phyloP scores from a whole-genome alignment of 2,888 invertebrate genomes.

The Graphium colonna region DNA sequence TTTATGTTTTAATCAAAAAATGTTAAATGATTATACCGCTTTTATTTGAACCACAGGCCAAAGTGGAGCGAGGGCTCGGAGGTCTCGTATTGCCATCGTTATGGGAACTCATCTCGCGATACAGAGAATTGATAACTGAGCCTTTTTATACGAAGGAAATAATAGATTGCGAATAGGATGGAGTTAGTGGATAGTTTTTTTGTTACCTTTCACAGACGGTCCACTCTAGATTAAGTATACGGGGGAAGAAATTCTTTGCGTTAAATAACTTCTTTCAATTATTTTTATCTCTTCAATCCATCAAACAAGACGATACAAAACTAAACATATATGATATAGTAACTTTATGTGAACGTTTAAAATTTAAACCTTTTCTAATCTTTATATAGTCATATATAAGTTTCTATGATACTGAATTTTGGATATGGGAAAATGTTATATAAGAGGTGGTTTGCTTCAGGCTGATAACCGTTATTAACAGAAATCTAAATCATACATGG shows the following conservation, averaged over 20 bases:
- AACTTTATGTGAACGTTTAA: too few species aligned
- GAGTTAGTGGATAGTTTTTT: conserved; percentile 30
- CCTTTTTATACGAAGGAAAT: conserved; percentile 55
- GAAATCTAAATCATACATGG: too few species aligned
- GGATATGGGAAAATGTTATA: too few species aligned
- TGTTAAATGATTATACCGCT: too few species aligned
- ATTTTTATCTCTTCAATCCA: not conserved
- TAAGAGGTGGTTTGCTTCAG: too few species aligned
- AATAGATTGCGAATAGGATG: conserved; percentile 37
- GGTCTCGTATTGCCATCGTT: conserved; percentile 70
- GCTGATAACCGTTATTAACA: too few species aligned
- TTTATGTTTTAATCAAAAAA: too few species aligned
- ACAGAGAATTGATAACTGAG: conserved; percentile 69
- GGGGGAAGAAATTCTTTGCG: not conserved
- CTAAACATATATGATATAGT: too few species aligned
- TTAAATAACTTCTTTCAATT: conserved; percentile 23
- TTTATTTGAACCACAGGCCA: conserved; percentile 32
- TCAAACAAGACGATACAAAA: too few species aligned
- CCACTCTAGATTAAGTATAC: conserved; percentile 2
- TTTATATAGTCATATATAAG: too few species aligned
- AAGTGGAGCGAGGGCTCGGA: conserved; percentile 28
- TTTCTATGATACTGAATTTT: too few species aligned
- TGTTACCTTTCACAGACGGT: conserved; percentile 32
- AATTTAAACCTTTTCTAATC: not conserved
- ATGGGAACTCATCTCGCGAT: conserved; percentile 69